These are phyloP conservation scores for Percina caprodes DNA, from an alignment of 2,113 vertebrate species.

Conservation along the genomic window DNA sequence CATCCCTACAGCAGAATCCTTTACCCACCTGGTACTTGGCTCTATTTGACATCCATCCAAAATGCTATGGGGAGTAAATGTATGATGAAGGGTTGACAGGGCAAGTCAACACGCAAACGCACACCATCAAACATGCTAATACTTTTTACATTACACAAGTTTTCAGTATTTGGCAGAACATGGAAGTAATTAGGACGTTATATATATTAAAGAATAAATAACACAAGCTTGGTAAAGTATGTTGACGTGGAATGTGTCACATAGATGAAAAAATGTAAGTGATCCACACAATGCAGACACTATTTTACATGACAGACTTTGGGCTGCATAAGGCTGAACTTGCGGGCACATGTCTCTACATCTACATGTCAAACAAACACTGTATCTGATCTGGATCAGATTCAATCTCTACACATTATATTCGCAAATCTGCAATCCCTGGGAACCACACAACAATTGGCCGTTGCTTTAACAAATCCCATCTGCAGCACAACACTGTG, in stretches of 20 bases:
- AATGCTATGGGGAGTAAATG: conserved; percentile 60
- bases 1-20: conserved; percentile 63
- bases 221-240: background rate
- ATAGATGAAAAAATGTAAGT: background rate
- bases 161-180: conserved; percentile 32
- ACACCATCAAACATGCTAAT: conserved; percentile 30
- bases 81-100: conserved; percentile 62
- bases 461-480: conserved; percentile 54
- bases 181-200: background rate
- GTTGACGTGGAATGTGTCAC: background rate
- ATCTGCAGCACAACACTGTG: conserved; percentile 46
- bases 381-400: conserved; percentile 48
- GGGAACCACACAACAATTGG: conserved; percentile 46
- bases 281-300: background rate
- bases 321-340: conserved; percentile 4
- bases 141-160: conserved; percentile 32
- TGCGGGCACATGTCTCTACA: conserved; percentile 19
- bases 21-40: conserved; percentile 73
- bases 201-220: background rate
- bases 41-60: conserved; percentile 56
- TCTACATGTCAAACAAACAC: conserved; percentile 55
- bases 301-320: conserved; percentile 6
- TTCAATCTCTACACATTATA: conserved; percentile 48
- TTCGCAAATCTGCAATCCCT: conserved; percentile 52
- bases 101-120: conserved; percentile 48